Evolutionary conservation across 2,113 vertebrate species (phyloP).

Genomic region (Cephalophus harveyi): DNA sequence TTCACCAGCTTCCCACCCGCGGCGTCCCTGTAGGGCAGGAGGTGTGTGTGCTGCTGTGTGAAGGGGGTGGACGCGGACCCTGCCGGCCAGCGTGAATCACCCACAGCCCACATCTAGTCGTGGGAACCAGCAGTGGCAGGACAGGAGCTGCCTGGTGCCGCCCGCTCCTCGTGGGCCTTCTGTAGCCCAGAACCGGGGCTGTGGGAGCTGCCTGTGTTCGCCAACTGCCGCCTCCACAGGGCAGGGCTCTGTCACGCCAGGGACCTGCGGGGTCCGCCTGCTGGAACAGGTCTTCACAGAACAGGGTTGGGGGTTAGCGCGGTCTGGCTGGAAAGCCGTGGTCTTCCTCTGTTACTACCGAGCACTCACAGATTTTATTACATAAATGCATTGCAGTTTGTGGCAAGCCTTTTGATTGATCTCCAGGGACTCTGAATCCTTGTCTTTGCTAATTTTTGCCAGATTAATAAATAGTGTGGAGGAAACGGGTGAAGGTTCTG

Average conservation of each 20-base stretch:
- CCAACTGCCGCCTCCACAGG: neutral
- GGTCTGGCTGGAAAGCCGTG: neutral
- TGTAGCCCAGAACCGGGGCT: neutral
- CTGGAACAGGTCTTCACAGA: neutral
- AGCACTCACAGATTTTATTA: neutral
- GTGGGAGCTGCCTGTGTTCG: neutral
- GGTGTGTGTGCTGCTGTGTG: neutral
- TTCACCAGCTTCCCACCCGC: neutral
- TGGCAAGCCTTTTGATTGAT: neutral
- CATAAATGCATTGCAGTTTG: neutral
- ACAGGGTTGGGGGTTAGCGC: too few relatives aligned
- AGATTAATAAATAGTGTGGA: neutral
- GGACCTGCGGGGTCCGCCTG: neutral
- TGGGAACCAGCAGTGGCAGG: neutral
- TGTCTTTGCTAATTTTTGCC: neutral
- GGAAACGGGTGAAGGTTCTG: neutral
- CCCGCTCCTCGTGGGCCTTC: neutral
- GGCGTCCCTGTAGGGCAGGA: neutral
- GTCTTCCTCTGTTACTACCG: neutral
- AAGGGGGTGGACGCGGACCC: neutral
- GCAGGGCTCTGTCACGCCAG: neutral
- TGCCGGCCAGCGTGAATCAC: neutral
- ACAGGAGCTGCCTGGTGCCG: neutral
- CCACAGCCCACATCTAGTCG: too few relatives aligned
- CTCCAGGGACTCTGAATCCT: neutral